phyloP scores from a whole-genome alignment of 1,140 invertebrate species.

The Daktulosphaira vitifoliae region DNA sequence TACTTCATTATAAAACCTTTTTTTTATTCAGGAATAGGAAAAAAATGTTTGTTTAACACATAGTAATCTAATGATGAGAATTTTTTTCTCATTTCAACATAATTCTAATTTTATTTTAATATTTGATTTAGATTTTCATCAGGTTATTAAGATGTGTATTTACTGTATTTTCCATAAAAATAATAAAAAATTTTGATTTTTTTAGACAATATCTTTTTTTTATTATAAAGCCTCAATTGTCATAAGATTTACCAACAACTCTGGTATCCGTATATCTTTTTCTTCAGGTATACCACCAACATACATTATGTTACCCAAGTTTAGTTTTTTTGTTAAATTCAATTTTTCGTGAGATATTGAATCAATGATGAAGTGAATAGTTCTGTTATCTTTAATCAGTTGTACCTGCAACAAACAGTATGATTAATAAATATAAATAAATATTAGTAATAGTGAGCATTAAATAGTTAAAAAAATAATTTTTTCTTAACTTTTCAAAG shows the following conservation, averaged over 20 bases:
- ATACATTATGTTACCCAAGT: slow-evolving; percentile 61
- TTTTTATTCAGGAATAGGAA: no score
- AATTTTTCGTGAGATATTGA: slow-evolving; percentile 51
- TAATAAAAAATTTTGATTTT: no score
- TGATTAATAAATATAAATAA: slow-evolving; percentile 10
- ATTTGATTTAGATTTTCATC: no score
- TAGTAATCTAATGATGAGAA: no score
- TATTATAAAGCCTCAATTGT: not conserved
- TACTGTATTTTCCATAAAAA: no score
- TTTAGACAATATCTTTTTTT: no score
- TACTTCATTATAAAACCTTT: no score
- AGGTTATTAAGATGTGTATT: no score
- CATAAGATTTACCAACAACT: slow-evolving; percentile 3
- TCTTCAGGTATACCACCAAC: slow-evolving; percentile 64
- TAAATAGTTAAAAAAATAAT: not conserved
- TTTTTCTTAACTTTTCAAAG: no score
- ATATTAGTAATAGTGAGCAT: not conserved
- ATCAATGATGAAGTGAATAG: slow-evolving; percentile 60
- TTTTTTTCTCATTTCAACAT: no score
- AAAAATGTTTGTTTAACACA: no score
- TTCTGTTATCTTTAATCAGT: slow-evolving; percentile 53
- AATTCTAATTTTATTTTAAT: no score
- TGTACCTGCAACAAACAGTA: slow-evolving; percentile 44
- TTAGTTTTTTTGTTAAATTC: slow-evolving; percentile 59
- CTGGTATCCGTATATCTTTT: slow-evolving; percentile 5